phyloP scores from a whole-genome alignment of 2,888 invertebrate species.

The Synanthedon vespiformis region DNA sequence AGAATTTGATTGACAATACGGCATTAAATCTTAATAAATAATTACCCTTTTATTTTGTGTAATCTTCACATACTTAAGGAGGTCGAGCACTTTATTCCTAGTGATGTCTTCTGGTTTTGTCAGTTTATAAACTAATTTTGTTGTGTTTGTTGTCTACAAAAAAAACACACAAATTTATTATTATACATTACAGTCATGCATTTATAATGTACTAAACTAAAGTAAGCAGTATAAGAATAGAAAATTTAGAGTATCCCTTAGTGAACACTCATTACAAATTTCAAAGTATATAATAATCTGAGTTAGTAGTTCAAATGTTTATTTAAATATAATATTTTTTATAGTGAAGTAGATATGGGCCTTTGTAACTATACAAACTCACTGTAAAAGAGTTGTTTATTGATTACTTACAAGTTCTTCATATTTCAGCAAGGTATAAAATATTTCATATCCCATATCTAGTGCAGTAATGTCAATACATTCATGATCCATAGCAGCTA shows the following conservation, averaged over 20 bases:
- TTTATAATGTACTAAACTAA: no score
- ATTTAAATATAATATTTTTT: no score
- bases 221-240: no score
- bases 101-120: conserved; percentile 59
- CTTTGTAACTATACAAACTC: no score
- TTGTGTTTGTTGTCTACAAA: conserved; percentile 46
- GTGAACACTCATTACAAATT: no score
- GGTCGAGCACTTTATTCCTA: conserved; percentile 40
- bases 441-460: conserved; percentile 57
- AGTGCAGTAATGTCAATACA: conserved; percentile 42
- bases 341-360: no score
- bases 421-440: conserved; percentile 43
- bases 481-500: conserved; percentile 56
- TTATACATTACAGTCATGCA: background rate
- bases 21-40: background rate
- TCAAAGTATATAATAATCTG: no score
- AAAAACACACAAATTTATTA: background rate
- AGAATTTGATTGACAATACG: no score
- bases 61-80: conserved; percentile 44
- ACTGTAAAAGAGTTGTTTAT: no score
- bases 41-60: conserved; percentile 53
- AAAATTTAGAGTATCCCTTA: no score
- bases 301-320: no score
- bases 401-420: conserved; percentile 43
- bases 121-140: conserved; percentile 53